Conservation (phyloP, 2,113 vertebrate genomes). For the Muscicapa adusta region DNA sequence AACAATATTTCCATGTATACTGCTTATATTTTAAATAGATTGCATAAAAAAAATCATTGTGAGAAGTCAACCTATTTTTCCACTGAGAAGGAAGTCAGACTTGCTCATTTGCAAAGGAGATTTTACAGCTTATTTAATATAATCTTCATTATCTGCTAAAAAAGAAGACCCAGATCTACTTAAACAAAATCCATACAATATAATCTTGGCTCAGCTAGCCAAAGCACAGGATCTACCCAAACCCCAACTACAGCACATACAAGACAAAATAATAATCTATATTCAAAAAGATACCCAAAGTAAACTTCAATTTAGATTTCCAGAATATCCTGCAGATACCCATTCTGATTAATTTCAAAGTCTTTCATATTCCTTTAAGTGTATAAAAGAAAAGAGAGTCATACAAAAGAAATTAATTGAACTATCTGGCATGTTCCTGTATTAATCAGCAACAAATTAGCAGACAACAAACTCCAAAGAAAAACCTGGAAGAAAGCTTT, state of each 20-base stretch:
- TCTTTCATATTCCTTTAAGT: neutral
- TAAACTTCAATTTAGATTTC: neutral
- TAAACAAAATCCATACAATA: neutral
- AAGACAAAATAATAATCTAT: neutral
- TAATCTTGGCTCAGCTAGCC: neutral
- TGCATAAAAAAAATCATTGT: neutral
- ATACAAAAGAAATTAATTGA: neutral
- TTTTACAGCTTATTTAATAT: neutral
- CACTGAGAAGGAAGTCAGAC: neutral
- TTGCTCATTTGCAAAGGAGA: neutral
- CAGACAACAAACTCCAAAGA: neutral
- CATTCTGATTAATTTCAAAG: neutral
- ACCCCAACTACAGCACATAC: neutral
- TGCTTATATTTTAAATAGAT: neutral
- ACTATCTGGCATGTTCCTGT: neutral
- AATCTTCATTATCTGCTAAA: neutral
- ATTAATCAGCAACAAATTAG: neutral
- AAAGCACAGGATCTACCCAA: neutral
- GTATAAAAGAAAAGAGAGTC: neutral
- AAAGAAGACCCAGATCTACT: neutral
- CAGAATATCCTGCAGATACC: neutral
- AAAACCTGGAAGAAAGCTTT: neutral
- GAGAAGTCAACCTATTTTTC: neutral
- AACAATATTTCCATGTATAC: neutral
- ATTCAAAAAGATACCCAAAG: neutral